phyloP scores from a whole-genome alignment of 2,888 invertebrate genomes.

The Nymphalis polychloros region DNA sequence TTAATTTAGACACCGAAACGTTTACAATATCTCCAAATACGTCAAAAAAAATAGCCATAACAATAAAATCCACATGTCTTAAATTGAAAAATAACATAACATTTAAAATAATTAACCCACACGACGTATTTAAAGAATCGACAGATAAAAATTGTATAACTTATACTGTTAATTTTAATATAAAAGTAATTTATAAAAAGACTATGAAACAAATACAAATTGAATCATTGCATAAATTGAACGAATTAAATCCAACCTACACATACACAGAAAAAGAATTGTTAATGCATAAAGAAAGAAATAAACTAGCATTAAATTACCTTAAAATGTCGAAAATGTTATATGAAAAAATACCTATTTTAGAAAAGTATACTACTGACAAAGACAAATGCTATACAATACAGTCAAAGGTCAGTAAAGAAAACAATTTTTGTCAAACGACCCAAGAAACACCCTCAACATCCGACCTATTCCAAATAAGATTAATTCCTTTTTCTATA shows the following conservation, averaged over 20 bases:
- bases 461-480: conserved; percentile 59
- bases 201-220: conserved; percentile 44
- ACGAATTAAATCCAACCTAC: conserved; percentile 54
- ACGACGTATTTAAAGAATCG: conserved; percentile 43
- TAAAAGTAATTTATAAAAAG: conserved; percentile 54
- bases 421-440: conserved; percentile 53
- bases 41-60: conserved; percentile 53
- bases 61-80: conserved; percentile 59
- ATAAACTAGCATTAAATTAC: conserved; percentile 49
- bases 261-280: conserved; percentile 59
- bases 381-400: conserved; percentile 51
- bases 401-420: conserved; percentile 36
- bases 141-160: conserved; percentile 52
- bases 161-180: conserved; percentile 53
- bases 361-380: conserved; percentile 49
- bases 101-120: conserved; percentile 63
- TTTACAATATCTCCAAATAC: conserved; percentile 65
- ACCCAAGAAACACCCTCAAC: conserved; percentile 44
- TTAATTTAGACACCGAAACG: conserved; percentile 63
- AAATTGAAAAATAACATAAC: conserved; percentile 51
- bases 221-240: conserved; percentile 66
- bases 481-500: conserved; percentile 55
- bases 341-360: conserved; percentile 43
- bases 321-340: conserved; percentile 51
- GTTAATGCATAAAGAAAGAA: conserved; percentile 44